phyloP scores from a whole-genome alignment of 1,140 invertebrate species.

The Pissodes strobi region DNA sequence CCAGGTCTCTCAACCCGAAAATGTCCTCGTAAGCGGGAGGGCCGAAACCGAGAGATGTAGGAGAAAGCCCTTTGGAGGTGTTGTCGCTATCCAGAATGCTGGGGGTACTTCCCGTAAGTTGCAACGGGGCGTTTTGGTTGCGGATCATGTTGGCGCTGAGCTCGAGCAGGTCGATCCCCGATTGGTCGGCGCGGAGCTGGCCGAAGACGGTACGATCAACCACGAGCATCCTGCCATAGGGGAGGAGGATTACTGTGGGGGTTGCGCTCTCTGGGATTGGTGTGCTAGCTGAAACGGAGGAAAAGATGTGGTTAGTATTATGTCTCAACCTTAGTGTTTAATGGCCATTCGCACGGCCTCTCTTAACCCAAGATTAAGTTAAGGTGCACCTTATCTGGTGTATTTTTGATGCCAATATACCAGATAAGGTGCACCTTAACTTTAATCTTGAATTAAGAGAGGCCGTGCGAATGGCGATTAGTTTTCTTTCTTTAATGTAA shows the following conservation, averaged over 20 bases:
- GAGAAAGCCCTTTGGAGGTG: slow-evolving; percentile 52
- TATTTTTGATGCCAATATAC: no score
- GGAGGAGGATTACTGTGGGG: slow-evolving; percentile 63
- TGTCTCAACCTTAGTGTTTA: no score
- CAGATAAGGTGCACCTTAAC: no score
- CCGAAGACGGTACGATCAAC: slow-evolving; percentile 61
- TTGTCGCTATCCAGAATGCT: slow-evolving; percentile 52
- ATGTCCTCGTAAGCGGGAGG: slow-evolving; percentile 54
- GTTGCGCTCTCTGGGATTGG: slow-evolving; percentile 40
- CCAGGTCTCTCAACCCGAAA: slow-evolving; percentile 47
- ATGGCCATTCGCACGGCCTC: no score
- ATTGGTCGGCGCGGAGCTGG: slow-evolving; percentile 57
- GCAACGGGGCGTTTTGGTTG: slow-evolving; percentile 36
- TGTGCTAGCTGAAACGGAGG: slow-evolving; percentile 44
- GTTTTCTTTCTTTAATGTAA: no score
- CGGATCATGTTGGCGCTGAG: slow-evolving; percentile 59
- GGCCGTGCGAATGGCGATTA: no score
- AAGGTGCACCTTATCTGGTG: no score
- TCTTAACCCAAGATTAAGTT: no score
- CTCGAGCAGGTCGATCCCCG: slow-evolving; percentile 61
- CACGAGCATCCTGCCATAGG: slow-evolving; percentile 64
- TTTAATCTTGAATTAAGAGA: no score
- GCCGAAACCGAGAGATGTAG: slow-evolving; percentile 49
- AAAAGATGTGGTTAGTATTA: slow-evolving; percentile 3
- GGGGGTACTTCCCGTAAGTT: slow-evolving; percentile 50